Evolutionary conservation across 2,113 vertebrate genomes (phyloP), one percentile per base, ranked within the genome.

Genomic region (Campylomormyrus tamandua): DNA sequence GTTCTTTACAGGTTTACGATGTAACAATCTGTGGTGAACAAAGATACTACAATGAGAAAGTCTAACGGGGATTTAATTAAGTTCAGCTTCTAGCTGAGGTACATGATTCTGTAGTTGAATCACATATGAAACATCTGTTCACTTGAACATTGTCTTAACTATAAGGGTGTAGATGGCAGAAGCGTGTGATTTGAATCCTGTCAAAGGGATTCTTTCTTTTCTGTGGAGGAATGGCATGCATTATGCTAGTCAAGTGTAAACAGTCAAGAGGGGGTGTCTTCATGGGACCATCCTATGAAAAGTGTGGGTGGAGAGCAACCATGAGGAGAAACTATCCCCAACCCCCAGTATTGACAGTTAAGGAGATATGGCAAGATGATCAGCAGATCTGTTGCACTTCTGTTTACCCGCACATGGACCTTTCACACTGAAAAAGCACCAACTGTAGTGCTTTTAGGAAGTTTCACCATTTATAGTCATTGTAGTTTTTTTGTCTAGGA

Each of bases 41-140:
- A 17, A 5, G 35, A 19, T 77, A 19, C 35, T 42, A 77, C 35
- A 77, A 39, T 77, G 31, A 77, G 27, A 46, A n/a, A 46, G 56
- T n/a, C 45, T 88, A 74, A 49, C n/a, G 11, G 45, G 87, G 19
- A n/a, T 70, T 88, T 49, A 88, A 88, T 66, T 88, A 74, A 49
- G 58, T 74, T 62, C 6, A 88, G 46, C 45, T 27, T 88, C 24
- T n/a, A 74, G 62, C 35, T 80, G 74, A 42, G 74, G 11, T 77
- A 39, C 13, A 15, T 77, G 70, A 77, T 53, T 53, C 52, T 19
- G 17, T 39, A 35, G 13, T 77, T 17, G 35, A 77, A 13, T 80
- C 35, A 80, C 74, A 80, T 17, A 42, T 13, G 35, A 80, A 80
- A 80, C 35, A 80, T 80, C 35, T 80, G 74, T 80, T 39, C 13